Conservation (phyloP, 2,113 vertebrate genomes). For the Pterocles orientalis region DNA sequence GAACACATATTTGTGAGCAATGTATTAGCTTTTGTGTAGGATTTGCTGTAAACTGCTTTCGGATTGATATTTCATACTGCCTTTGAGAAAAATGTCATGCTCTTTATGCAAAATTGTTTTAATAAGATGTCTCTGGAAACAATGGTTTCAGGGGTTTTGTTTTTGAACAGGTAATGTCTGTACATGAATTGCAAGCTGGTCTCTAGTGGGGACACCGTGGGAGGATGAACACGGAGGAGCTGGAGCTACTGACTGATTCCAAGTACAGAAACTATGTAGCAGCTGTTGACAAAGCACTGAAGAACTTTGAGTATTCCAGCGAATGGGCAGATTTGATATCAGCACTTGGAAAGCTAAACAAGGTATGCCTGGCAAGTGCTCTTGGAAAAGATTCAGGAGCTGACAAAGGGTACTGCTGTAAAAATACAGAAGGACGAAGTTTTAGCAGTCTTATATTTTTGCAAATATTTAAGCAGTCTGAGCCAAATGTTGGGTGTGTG, state of each 20-base stretch:
- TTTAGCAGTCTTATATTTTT: not conserved
- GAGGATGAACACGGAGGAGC: slow-evolving; percentile 99
- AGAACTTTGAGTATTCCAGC: slow-evolving; percentile 99
- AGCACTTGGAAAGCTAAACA: slow-evolving; percentile 96
- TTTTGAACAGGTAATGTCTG: slow-evolving; percentile 83
- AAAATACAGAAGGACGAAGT: not conserved
- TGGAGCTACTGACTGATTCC: slow-evolving; percentile 95
- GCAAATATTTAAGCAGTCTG: not conserved
- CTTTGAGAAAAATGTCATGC: not conserved
- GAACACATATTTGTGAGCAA: not conserved
- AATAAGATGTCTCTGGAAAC: not conserved
- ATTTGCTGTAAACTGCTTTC: not conserved
- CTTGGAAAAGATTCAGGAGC: not conserved
- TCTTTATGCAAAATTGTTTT: not conserved
- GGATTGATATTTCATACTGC: not conserved
- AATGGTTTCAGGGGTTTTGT: not conserved
- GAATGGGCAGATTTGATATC: slow-evolving; percentile 99
- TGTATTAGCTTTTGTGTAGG: not conserved
- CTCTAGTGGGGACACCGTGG: slow-evolving; percentile 80
- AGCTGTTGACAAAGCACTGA: slow-evolving; percentile 97
- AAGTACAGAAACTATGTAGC: slow-evolving; percentile 99
- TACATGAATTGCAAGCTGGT: slow-evolving; percentile 79
- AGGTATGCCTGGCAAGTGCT: slow-evolving; percentile 77
- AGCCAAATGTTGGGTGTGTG: not conserved
- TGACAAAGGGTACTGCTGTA: not conserved